Evolutionary conservation across 2,113 vertebrate species (phyloP).

Genomic region (Microtus montanus): DNA sequence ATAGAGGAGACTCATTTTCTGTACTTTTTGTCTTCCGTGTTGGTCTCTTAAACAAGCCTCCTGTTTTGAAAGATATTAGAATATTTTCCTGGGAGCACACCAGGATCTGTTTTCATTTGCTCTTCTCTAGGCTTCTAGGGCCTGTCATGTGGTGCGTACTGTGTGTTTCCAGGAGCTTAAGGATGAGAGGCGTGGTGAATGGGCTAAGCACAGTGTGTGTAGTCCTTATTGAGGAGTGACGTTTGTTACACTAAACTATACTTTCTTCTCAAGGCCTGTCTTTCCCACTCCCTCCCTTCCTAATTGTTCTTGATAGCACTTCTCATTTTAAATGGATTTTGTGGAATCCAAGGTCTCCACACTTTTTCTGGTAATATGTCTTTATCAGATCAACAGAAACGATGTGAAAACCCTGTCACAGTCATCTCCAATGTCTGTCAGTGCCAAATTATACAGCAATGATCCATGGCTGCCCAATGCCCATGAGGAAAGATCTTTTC

Average conservation of each 20-base stretch:
- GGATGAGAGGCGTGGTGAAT: slow-evolving; percentile 76
- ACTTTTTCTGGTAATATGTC: slow-evolving; percentile 22
- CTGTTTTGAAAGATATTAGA: slow-evolving; percentile 74
- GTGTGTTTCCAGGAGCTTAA: slow-evolving; percentile 39
- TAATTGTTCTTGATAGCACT: slow-evolving; percentile 56
- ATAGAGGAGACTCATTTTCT: slow-evolving; percentile 66
- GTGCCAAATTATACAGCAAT: slow-evolving; percentile 56
- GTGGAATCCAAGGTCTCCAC: slow-evolving; percentile 32
- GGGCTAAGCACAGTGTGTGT: slow-evolving; percentile 67
- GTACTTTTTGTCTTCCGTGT: slow-evolving; percentile 66
- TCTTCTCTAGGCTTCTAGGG: slow-evolving; percentile 72
- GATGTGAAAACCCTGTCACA: slow-evolving; percentile 64
- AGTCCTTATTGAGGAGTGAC: slow-evolving; percentile 54
- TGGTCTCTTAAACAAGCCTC: slow-evolving; percentile 68
- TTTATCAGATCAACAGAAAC: slow-evolving; percentile 63
- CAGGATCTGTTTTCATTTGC: slow-evolving; percentile 46
- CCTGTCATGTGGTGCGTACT: slow-evolving; percentile 36
- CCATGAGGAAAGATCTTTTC: slow-evolving; percentile 6
- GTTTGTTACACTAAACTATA: slow-evolving; percentile 60
- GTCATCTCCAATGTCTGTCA: slow-evolving; percentile 71
- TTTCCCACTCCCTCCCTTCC: background rate
- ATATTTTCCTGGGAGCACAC: slow-evolving; percentile 65
- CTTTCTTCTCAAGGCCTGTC: slow-evolving; percentile 25
- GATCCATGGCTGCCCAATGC: slow-evolving; percentile 19
- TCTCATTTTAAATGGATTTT: slow-evolving; percentile 63